These are phyloP conservation scores for Crocidura indochinensis DNA, from an alignment of 2,797 vertebrate species.

Conservation along the genomic window DNA sequence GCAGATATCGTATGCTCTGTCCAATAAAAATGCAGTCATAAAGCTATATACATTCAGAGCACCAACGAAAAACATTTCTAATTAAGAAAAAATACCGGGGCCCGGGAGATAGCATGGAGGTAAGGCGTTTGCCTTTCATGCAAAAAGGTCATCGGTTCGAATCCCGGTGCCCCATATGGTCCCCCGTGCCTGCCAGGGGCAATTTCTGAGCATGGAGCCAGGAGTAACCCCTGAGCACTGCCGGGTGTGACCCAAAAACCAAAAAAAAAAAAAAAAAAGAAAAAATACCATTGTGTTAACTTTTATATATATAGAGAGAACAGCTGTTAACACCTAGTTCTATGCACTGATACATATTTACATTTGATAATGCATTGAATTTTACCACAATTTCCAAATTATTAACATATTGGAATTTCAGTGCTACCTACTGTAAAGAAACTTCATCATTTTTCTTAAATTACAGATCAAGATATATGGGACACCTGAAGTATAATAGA, in stretches of 20 bases:
- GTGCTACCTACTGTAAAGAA: neutral
- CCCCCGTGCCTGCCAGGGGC: too few species aligned
- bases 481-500: neutral
- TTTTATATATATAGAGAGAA: neutral
- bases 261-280: too few species aligned
- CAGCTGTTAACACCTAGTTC: neutral
- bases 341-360: neutral
- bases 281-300: neutral
- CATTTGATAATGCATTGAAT: neutral
- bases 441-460: neutral
- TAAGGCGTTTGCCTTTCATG: too few species aligned
- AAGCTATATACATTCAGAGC: neutral
- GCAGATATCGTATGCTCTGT: neutral
- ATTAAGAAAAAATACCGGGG: too few species aligned
- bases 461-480: neutral
- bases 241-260: too few species aligned
- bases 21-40: conserved; percentile 4
- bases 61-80: conserved; percentile 42
- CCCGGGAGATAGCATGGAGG: too few species aligned
- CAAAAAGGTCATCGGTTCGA: too few species aligned
- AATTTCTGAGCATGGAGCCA: too few species aligned
- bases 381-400: conserved; percentile 3
- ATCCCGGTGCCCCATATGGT: too few species aligned
- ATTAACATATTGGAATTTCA: neutral
- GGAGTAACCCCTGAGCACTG: too few species aligned